Evolutionary conservation across 2,113 vertebrate genomes (phyloP), one percentile per base, ranked within the genome.

Genomic region (Dasyornis broadbenti): DNA sequence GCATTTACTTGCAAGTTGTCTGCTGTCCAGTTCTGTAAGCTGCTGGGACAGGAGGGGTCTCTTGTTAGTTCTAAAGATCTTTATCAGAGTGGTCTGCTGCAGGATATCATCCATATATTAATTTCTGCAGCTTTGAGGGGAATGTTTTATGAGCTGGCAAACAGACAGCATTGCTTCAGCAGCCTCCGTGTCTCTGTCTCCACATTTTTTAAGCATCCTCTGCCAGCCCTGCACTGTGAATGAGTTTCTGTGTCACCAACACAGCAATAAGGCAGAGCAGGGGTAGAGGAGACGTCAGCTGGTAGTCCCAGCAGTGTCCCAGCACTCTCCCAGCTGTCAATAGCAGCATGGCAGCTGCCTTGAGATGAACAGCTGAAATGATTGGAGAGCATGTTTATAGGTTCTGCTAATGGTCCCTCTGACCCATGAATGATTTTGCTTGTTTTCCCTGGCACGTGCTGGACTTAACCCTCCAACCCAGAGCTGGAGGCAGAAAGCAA

Each of bases 361-460:
- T 7, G 82, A 84, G 47, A 75, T 45, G 84, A 96, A 95, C 97
- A 98, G 96, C 97, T 97, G 97, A 97, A 95, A 85, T 69, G 50
- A 92, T 64, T 87, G 39, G 31, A 50, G 42, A 86, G 54, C 70
- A 53, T 40, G 59, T 96, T 76, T 59, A 39, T 50, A 72, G 88
- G 63, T 77, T 66, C 84, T 89, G 77, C 70, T 86, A 80, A 86
- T 88, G 82, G 40, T 94, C 35, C 90, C 89, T 35, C 88, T 63
- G 90, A 96, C 53, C 97, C 95, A 18, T 97, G 98, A 99, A 92
- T 59, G 61, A 73, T 87, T 83, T 72, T 78, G 31, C 57, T 95
- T 96, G 86, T 96, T 91, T 94, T 54, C 65, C 65, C 49, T 89
- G 81, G 77, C 89, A 79, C 56, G 3, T 56, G 56, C n/a, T 37